Percentiles rank a stretch among this genome's conserved stretches.
phyloP scores from a whole-genome alignment of 2,113 vertebrate species.

The Tragelaphus buxtoni region DNA sequence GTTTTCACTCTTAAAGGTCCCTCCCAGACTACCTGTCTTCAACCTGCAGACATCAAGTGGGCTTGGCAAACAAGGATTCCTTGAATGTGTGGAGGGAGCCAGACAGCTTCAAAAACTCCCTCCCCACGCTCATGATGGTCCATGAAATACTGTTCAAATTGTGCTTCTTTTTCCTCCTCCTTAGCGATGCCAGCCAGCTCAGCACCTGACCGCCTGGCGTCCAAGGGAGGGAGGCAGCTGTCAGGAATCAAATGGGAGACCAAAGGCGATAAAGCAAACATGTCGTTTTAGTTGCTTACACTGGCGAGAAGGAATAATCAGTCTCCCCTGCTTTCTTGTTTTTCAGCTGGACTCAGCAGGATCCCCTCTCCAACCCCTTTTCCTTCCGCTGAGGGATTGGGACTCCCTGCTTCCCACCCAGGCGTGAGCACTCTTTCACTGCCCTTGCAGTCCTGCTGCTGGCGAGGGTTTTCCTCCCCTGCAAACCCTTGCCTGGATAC shows the following conservation, averaged over 20 bases:
- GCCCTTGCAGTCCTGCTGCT: neutral
- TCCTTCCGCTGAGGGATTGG: neutral
- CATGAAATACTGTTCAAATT: constrained; percentile 47
- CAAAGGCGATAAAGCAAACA: constrained; percentile 62
- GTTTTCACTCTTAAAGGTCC: neutral
- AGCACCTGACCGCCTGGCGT: neutral
- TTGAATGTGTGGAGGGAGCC: neutral
- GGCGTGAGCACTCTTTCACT: neutral
- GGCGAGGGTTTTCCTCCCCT: neutral
- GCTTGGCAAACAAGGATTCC: neutral
- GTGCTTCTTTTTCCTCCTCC: neutral
- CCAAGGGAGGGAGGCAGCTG: neutral
- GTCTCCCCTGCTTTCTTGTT: neutral
- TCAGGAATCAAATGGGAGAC: constrained; percentile 51
- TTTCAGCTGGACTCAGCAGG: constrained; percentile 32
- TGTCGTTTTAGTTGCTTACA: constrained; percentile 50
- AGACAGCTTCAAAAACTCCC: constrained; percentile 31
- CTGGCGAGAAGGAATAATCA: neutral
- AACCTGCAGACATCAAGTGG: neutral
- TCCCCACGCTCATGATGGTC: neutral
- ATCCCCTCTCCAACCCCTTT: neutral
- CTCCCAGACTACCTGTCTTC: neutral
- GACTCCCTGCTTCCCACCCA: neutral
- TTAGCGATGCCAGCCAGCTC: neutral
- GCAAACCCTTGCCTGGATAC: neutral